phyloP scores from a whole-genome alignment of 2,888 invertebrate genomes.

The Dryococelus australis region DNA sequence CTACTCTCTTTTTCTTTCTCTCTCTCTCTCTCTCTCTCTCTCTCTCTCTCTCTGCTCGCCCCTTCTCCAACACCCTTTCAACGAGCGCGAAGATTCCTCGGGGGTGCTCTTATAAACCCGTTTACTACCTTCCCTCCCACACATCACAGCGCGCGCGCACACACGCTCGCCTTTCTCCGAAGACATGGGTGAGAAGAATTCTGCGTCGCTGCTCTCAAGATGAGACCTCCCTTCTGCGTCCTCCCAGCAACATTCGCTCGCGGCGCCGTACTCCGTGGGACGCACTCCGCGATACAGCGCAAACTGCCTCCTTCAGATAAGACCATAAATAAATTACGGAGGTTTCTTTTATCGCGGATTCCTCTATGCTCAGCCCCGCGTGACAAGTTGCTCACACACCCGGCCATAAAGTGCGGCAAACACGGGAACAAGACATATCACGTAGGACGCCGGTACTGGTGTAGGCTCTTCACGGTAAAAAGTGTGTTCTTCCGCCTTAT shows the following conservation, averaged over 20 bases:
- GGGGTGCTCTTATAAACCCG: not conserved
- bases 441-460: too few species aligned
- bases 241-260: not conserved
- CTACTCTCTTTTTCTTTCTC: too few species aligned
- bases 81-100: not conserved
- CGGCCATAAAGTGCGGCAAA: too few species aligned
- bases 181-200: not conserved
- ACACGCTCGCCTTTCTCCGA: not conserved
- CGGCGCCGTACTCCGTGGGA: too few species aligned
- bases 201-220: not conserved
- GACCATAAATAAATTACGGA: not conserved
- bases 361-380: not conserved
- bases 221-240: not conserved
- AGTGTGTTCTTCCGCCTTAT: too few species aligned
- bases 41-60: too few species aligned
- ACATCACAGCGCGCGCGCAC: not conserved
- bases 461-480: too few species aligned
- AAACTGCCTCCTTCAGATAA: conserved; percentile 16
- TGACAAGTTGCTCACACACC: too few species aligned
- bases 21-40: too few species aligned
- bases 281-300: not conserved
- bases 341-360: not conserved
- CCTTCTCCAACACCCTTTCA: not conserved
- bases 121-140: not conserved
- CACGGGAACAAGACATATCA: too few species aligned